Conservation (phyloP, 2,797 vertebrate species). For the Rhadinocentrus ornatus region DNA sequence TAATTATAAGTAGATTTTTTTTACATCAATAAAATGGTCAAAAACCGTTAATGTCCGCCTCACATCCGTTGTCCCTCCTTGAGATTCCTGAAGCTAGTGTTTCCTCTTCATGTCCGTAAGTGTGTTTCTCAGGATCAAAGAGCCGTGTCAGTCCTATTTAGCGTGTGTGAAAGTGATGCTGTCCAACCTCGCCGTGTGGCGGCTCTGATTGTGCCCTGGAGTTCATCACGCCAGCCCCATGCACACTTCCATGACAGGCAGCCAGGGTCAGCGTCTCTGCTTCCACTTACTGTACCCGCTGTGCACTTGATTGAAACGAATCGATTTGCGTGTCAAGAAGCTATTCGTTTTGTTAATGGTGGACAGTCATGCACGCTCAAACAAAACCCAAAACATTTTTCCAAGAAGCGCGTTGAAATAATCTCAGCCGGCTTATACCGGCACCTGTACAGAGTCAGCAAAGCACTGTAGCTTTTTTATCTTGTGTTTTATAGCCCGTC, state of each 20-base stretch:
- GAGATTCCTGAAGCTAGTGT: constrained; percentile 14
- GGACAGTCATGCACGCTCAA: constrained; percentile 8
- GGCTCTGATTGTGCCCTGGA: constrained; percentile 54
- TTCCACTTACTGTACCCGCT: constrained; percentile 49
- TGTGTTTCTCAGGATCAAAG: constrained; percentile 54
- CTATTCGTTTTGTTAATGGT: constrained; percentile 6
- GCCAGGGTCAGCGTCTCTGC: constrained; percentile 38
- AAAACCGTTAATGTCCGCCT: constrained; percentile 8
- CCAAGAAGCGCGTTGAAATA: constrained; percentile 1
- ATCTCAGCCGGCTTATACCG: not conserved
- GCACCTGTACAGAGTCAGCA: constrained; percentile 23
- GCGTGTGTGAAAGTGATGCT: constrained; percentile 55
- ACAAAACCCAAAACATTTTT: constrained; percentile 16
- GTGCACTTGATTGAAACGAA: constrained; percentile 34
- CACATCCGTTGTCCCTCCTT: not conserved
- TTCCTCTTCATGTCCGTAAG: constrained; percentile 24
- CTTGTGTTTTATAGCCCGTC: constrained; percentile 6
- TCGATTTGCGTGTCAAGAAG: constrained; percentile 33
- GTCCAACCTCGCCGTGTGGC: constrained; percentile 43
- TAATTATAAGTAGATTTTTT: not conserved
- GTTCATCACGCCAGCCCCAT: constrained; percentile 48
- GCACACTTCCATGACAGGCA: constrained; percentile 50
- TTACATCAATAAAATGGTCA: constrained; percentile 20
- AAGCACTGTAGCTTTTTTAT: not conserved
- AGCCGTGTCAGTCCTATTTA: constrained; percentile 61